phyloP scores from a whole-genome alignment of 2,113 vertebrate species.

The Axis porcinus region DNA sequence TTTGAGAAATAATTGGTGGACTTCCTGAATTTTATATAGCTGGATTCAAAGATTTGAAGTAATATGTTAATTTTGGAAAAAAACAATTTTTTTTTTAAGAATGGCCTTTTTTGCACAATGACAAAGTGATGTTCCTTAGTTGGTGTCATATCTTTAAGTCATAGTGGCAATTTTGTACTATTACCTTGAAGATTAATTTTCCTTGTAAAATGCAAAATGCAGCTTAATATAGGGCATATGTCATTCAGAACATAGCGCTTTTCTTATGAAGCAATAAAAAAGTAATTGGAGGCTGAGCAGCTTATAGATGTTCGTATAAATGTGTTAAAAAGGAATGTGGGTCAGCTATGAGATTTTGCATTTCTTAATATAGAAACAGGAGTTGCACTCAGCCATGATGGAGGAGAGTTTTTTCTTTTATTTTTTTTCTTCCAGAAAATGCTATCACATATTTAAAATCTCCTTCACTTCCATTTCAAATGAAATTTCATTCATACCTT shows the following conservation, averaged over 20 bases:
- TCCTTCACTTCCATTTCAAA: constrained; percentile 38
- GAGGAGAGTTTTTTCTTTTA: not conserved
- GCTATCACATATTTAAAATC: not conserved
- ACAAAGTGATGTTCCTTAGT: not conserved
- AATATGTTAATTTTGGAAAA: not conserved
- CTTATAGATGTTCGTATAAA: constrained; percentile 46
- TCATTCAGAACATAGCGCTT: not conserved
- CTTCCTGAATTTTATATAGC: not conserved
- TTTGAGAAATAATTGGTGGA: not conserved
- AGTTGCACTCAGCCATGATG: constrained; percentile 24
- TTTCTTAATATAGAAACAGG: constrained; percentile 35
- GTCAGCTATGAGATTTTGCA: constrained; percentile 50
- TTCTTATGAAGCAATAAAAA: constrained; percentile 45
- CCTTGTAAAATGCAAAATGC: constrained; percentile 12
- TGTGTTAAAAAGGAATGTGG: constrained; percentile 62
- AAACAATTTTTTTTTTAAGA: not conserved
- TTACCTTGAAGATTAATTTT: not conserved
- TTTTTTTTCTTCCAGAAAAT: constrained; percentile 25
- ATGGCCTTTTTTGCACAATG: not conserved
- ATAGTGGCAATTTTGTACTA: not conserved
- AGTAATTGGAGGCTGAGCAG: constrained; percentile 42
- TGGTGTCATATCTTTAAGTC: not conserved
- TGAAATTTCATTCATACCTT: constrained; percentile 3
- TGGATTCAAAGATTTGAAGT: not conserved
- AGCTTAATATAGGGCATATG: not conserved